Evolutionary conservation across 2,888 invertebrate species (phyloP).

Genomic region (Aquatica leii): DNA sequence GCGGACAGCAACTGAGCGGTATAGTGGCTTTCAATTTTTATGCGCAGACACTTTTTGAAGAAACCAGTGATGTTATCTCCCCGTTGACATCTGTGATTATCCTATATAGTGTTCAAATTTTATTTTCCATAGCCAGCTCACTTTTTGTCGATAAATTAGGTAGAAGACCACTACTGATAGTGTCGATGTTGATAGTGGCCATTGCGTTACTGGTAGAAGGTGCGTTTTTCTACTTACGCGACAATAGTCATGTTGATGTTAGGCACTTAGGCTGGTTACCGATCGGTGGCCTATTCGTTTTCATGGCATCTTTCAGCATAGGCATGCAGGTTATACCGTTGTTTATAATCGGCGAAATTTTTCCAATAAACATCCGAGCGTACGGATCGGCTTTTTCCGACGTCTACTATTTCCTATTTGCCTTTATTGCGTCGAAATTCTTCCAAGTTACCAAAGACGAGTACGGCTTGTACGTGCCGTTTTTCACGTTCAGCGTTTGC

Average conservation of each 20-base stretch:
- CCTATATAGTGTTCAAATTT: conserved; percentile 65
- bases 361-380: conserved; percentile 64
- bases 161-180: conserved; percentile 67
- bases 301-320: conserved; percentile 59
- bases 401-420: conserved; percentile 60
- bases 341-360: conserved; percentile 62
- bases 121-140: conserved; percentile 65
- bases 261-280: conserved; percentile 58
- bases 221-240: conserved; percentile 57
- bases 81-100: conserved; percentile 65
- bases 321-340: conserved; percentile 63
- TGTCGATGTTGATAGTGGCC: conserved; percentile 60
- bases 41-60: conserved; percentile 68
- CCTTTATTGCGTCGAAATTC: conserved; percentile 59
- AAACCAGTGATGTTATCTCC: conserved; percentile 56
- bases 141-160: conserved; percentile 69
- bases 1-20: conserved; percentile 68
- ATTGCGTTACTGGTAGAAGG: conserved; percentile 56
- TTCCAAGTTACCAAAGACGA: conserved; percentile 64
- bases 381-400: conserved; percentile 64
- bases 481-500: conserved; percentile 70
- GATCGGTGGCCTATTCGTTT: conserved; percentile 62
- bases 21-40: conserved; percentile 68
- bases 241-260: conserved; percentile 49
- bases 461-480: conserved; percentile 70